Evolutionary conservation across 2,888 invertebrate species (phyloP), one percentile per base, ranked within the genome.

Genomic region (Agrochola macilenta): DNA sequence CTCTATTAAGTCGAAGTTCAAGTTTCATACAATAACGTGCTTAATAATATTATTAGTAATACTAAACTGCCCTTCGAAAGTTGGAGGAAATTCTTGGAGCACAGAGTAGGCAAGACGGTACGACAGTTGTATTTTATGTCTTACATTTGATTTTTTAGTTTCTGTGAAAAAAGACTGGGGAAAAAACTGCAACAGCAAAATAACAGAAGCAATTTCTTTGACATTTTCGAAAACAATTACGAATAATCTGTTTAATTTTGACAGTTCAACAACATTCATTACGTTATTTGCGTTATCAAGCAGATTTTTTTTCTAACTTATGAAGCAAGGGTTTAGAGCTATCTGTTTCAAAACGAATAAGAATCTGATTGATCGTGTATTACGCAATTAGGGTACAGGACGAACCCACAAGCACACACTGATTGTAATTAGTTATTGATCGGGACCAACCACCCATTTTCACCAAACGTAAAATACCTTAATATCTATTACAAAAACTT

Each of bases 21-120:
- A 87, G 87, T 87, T 88, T 84, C 82, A 82, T 78, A 86, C 83
- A 87, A 87, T 85, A 86, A 82, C 72, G 78, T 79, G 76, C 84
- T 84, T 88, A 82, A 82, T 86, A 87, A 87, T 84, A 83, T 83
- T 83, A 83, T 87, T 85, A 83, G 85, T 85, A 83, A 83, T 79
- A 85, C 77, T 79, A 66, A 82, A 88, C 89, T 85, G 85, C 76
- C 87, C 89, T 85, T 83, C 58, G 46, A 68, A 85, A 84, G 81
- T 85, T 89, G 52, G 66, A 74, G 77, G 73, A 80, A 83, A 84
- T 81, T 78, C 74, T 52, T 58, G 11, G 9, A 43, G 12, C 77
- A 74, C 54, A 88, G 89, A 64, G 60, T 78, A 87, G 58, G 1
- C 0, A 35, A 73, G n/a, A 5, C 78, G 68, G 88, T 81, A 26